Evolutionary conservation across 2,888 invertebrate species (phyloP).

Genomic region (Argyresthia goedartella): DNA sequence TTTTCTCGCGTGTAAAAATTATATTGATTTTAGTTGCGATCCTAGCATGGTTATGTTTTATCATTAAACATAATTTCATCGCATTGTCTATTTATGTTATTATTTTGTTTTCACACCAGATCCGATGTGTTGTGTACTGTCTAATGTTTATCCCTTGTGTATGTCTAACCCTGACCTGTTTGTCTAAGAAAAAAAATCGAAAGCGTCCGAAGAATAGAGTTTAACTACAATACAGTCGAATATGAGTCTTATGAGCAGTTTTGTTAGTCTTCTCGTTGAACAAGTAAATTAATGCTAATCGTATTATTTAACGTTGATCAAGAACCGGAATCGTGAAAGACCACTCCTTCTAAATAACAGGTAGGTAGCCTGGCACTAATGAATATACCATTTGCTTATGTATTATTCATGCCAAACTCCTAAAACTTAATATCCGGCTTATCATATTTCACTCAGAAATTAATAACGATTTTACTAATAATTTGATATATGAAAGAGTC

Average conservation of each 20-base stretch:
- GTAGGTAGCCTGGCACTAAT: not conserved
- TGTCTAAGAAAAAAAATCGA: slow-evolving; percentile 54
- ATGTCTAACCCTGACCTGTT: slow-evolving; percentile 80
- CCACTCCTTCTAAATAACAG: slow-evolving; percentile 6
- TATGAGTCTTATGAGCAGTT: slow-evolving; percentile 62
- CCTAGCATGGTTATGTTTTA: slow-evolving; percentile 61
- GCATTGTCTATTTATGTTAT: slow-evolving; percentile 28
- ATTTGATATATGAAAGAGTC: slow-evolving; percentile 21
- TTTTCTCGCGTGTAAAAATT: slow-evolving; percentile 48
- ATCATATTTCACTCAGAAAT: no score
- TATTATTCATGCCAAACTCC: no score
- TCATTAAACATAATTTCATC: slow-evolving; percentile 29
- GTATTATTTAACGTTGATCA: slow-evolving; percentile 31
- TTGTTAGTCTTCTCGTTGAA: slow-evolving; percentile 57
- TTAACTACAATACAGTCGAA: slow-evolving; percentile 40
- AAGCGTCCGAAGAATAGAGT: slow-evolving; percentile 44
- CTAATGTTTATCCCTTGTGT: slow-evolving; percentile 92
- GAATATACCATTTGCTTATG: not conserved
- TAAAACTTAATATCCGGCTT: no score
- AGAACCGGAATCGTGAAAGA: slow-evolving; percentile 57
- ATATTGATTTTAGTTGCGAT: slow-evolving; percentile 51
- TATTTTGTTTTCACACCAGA: slow-evolving; percentile 66
- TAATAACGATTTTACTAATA: not conserved
- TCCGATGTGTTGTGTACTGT: slow-evolving; percentile 86
- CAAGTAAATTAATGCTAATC: slow-evolving; percentile 26